Percentiles rank a stretch among this genome's conserved stretches.
Conservation (phyloP, 1,140 invertebrate species). For the Polypedilum pembai region DNA sequence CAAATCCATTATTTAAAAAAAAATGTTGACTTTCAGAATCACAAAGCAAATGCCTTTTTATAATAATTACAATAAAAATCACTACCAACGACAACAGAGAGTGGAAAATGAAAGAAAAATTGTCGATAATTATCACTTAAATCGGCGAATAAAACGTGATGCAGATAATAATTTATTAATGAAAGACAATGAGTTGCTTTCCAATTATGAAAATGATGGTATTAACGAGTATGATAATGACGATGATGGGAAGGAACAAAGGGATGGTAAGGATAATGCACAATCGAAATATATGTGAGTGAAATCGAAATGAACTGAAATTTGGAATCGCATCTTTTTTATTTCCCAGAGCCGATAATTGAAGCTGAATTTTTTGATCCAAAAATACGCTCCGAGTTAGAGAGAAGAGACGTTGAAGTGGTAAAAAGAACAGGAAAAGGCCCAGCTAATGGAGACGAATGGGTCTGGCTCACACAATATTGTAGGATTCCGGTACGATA, state of each 20-base stretch:
- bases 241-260: neutral
- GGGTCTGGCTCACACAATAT: neutral
- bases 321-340: neutral
- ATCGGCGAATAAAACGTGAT: constrained; percentile 15
- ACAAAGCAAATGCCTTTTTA: neutral
- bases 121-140: neutral
- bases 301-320: neutral
- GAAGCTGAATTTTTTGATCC: constrained; percentile 16
- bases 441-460: neutral
- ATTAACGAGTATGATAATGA: no score
- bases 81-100: neutral
- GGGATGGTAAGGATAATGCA: neutral
- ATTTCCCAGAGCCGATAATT: neutral
- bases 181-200: neutral
- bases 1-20: neutral
- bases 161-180: constrained; percentile 11
- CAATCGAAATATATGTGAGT: neutral
- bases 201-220: constrained; percentile 22
- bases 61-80: constrained; percentile 17
- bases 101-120: constrained; percentile 24
- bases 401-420: neutral
- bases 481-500: neutral
- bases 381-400: neutral
- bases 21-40: neutral
- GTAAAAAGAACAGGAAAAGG: neutral